Evolutionary conservation across 2,888 invertebrate species (phyloP), one percentile per base, ranked within the genome.

Genomic region (Alcis repandata): DNA sequence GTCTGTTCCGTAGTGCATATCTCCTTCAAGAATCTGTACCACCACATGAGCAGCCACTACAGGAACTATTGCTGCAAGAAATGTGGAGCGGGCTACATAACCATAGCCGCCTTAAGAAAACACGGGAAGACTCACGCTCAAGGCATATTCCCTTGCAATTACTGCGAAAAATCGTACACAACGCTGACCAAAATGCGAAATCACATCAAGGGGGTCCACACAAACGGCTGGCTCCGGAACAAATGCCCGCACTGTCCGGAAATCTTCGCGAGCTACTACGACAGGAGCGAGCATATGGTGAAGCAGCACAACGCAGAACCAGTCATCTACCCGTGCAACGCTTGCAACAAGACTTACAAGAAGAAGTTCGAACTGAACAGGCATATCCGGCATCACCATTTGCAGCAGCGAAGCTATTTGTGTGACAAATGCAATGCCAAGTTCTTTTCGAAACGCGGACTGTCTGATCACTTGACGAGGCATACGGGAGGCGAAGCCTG

Each of bases 141-240:
- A 43, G 93, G 94, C 8, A 87, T 93, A 52, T 95, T 94, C 68
- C 94, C 94, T 0, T 95, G 94, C 74, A 88, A 88, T 17, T 91
- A 83, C 48, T 95, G 95, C 71, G 92, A 90, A 0, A 94, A 94
- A 74, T 82, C 88, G 10, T 95, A 94, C 77, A 93, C 94, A 3
- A 92, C 94, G 0, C 72, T 92, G 1, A 91, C 88, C 0, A 93
- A 93, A 72, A 92, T 91, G 63, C 76, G 88, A 0, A 91, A 93
- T 54, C 93, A 93, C 68, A 90, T 91, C 11, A 92, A 90, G 60
- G 93, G 93, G 0, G 93, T 92, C 0, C 93, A 93, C 62, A 90
- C 85, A 0, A 89, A 91, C 0, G 94, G 92, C 0, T 94, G 87
- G 94, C 75, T 86, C 69, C 84, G 86, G 73, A 94, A 80, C 85